Conservation (phyloP, 2,113 vertebrate species). For the Perca fluviatilis region DNA sequence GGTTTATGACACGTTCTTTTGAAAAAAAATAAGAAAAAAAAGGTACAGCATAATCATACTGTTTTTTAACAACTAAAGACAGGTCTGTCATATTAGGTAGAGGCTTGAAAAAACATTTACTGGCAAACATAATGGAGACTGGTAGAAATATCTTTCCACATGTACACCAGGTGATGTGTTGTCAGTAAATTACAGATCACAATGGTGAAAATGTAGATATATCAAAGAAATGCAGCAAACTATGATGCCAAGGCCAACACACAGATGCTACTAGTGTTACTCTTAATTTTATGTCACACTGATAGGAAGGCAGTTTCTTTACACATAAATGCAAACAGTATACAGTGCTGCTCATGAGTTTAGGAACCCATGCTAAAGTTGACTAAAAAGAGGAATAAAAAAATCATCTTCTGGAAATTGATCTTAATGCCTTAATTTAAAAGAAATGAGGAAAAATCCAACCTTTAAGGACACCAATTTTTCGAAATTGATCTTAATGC, state of each 20-base stretch:
- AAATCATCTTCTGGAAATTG: no score
- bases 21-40: background rate
- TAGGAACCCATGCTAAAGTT: no score
- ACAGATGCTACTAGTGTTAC: background rate
- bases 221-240: background rate
- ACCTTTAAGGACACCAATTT: no score
- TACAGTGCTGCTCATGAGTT: no score
- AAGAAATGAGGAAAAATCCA: no score
- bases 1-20: background rate
- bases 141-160: background rate
- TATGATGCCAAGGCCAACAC: background rate
- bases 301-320: background rate
- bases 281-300: slow-evolving; percentile 8
- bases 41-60: background rate
- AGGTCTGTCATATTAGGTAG: background rate
- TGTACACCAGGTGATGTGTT: background rate
- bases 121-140: slow-evolving; percentile 4
- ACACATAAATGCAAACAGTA: background rate
- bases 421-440: no score
- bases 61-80: background rate
- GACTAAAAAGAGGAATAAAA: no score
- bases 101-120: slow-evolving; percentile 12
- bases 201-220: background rate
- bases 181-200: slow-evolving; percentile 14
- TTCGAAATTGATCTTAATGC: no score